Base-by-base conservation (phyloP, 1,140 invertebrate species). In the Drosophila equinoxialis region DNA sequence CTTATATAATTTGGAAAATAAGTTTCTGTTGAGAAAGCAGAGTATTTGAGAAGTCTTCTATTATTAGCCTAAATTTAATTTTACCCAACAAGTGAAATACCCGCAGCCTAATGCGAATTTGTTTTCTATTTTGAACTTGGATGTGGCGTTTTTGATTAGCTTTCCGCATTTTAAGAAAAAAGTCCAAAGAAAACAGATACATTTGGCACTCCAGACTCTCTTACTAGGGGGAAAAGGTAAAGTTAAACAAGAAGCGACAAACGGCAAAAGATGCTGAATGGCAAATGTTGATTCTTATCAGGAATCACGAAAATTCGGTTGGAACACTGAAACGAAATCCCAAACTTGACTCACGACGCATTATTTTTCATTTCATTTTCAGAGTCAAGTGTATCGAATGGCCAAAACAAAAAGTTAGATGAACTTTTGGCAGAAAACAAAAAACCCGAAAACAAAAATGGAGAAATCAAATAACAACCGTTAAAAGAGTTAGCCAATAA, bases 101-200 rank as follows among this genome's bases (percentile, higher is more conserved):
- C 84, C 83, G 80, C 77, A 86, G 74, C 74, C 84, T 89, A 85
- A 84, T 85, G 84, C 84, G 85, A 89, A 87, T 87, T 87, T 87
- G 83, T 82, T 90, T 89, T 84, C 69, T 79, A 85, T 51, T 90
- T 90, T 91, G 90, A 91, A 91, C 90, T 91, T 91, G 90, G 90
- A 82, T 91, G 91, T 91, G 89, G 79, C 90, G 90, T 91, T 91
- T 91, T 90, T 91, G 90, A 91, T 91, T 91, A 91, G 85, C 80
- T 91, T 90, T 84, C 82, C 85, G 90, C 90, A 90, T 84, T 91
- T 86, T 81, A 85, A 51, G 17, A 2, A 51, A 51, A 23, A 51
- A 51, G 45, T 10, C 17, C 1, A 42, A n/a, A 48, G 17, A 23
- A 11, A 51, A 51, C 23, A 23, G 73, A 81, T 74, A 85, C 84